Evolutionary conservation across 1,140 invertebrate species (phyloP), one percentile per base, ranked within the genome.

Genomic region (Mizuhopecten yessoensis): DNA sequence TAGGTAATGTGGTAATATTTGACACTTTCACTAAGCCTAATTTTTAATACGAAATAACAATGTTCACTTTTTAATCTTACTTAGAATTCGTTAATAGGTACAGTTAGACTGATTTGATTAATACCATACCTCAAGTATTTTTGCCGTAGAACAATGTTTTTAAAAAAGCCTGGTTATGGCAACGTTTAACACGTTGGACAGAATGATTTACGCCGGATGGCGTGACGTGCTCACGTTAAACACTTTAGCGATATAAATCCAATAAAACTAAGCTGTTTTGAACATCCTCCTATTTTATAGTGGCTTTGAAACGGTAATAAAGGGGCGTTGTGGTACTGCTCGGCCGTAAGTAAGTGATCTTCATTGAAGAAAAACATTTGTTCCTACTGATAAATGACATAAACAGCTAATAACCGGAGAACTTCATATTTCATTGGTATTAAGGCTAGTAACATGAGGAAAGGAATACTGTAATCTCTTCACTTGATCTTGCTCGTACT

Each of bases 231-330:
- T 75, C 57, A 29, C 23, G n/a, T 5, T 17, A 75, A n/a, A 29
- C 57, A 20, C 42, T 1, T 45, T 17, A 17, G 57, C 23, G 57
- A 75, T 75, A 75, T 75, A 75, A 75, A 75, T 17, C 23, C 57
- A 75, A 75, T 75, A 75, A 75, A 75, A 75, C 57, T 75, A 75
- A 75, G 29, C 57, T 29, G 57, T 75, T 75, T 75, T 75, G 23
- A 75, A 75, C 57, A 75, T 75, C 57, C 57, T 75, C 57, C n/a
- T 75, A 75, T 75, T 75, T 75, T n/a, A 75, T 75, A 75, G 23
- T 29, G 57, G 23, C n/a, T 75, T 75, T 75, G 57, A 29, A 75
- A 75, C 57, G 17, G 57, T 17, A 5, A 75, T n/a, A 75, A 75
- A 75, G 57, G 15, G 57, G 23, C 57, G n/a, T 3, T 75, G 1